Base-by-base conservation (phyloP, 2,888 invertebrate genomes). In the Meiosimyza decipiens region DNA sequence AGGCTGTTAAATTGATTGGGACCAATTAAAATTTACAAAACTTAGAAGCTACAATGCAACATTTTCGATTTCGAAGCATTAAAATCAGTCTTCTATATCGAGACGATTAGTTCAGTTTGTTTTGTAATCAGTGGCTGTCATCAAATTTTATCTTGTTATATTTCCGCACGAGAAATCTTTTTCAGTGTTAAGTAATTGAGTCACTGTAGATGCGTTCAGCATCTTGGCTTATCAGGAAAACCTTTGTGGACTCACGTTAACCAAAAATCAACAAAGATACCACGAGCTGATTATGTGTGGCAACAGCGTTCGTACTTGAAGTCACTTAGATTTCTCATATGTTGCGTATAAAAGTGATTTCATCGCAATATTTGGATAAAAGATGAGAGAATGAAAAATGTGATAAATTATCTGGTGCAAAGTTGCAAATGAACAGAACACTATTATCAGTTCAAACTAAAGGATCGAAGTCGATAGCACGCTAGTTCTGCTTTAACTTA, bases 221-320 rank as follows among this genome's bases (percentile, higher is more conserved):
- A 74, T 72, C 73, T 71, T 49, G 71, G 59, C 76, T 73, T 73
- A 75, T 73, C 74, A 67, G 66, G 71, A 72, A 69, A 74, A 79
- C 75, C 77, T 82, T 77, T 84, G 82, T 83, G 71, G 81, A 81
- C 82, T 82, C 82, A 82, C 82, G 83, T 82, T 81, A 78, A 62
- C 75, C 77, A 82, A 82, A 81, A 74, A 81, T 73, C 49, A 66
- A 75, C 54, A 72, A 13, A 22, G 18, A 18, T 12, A 22, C 16
- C 50, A 54, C 54, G 54, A 54, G 54, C 54, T 54, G 54, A 13
- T 13, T n/a, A 13, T 54, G 54, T 54, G 40, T 9, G 2, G 6
- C 40, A 40, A 40, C 40, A 40, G 40, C 40, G 9, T 40, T 40
- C 40, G 40, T 40, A 40, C 40, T 40, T 54, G 54, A 13, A 57